Evolutionary conservation across 2,113 vertebrate species (phyloP), one percentile per base, ranked within the genome.

Genomic region (Oceanodroma tethys): DNA sequence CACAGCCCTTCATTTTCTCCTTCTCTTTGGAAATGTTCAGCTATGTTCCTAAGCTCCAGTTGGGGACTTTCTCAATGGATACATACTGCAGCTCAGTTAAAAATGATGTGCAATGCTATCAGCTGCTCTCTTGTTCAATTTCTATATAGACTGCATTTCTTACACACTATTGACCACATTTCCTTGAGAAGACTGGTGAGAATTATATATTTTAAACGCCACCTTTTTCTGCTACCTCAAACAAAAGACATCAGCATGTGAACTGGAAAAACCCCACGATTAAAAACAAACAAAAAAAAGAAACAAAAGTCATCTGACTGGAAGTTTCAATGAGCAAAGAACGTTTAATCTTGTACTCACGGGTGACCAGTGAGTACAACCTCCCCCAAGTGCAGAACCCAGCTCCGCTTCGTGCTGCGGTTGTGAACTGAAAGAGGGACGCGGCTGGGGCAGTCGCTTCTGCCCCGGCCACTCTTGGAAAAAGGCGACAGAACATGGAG

Each of bases 391-490:
- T 0, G 11, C 56, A 60, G 45, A 53, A 48, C 14, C 45, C 74
- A 42, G n/a, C 45, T 42, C 50, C 1, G 2, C 38, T 58, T 18
- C 26, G 22, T 11, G 48, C 47, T 18, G 23, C 45, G 19, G n/a
- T 4, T 73, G 45, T 4, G 45, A 70, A 6, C 55, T 8, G 48
- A 4, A 22, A 17, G 30, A 32, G 50, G 55, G n/a, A 58, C 1
- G 2, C 1, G 8, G 40, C 29, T n/a, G n/a, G n/a, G n/a, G n/a
- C n/a, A n/a, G 10, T 4, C 10, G 1, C 45, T 73, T 43, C 34
- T 63, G 70, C 19, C 27, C 59, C 4, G 1, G 72, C 32, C 5
- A 1, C 52, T 40, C 76, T 40, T 36, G 25, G 45, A 36, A 27
- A 40, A 50, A n/a, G 1, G 13, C 1, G 3, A 17, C 32, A 26